These are phyloP conservation scores for Kuschelorhynchus macadamiae DNA, from an alignment of 2,888 invertebrate genomes.

Conservation along the genomic window DNA sequence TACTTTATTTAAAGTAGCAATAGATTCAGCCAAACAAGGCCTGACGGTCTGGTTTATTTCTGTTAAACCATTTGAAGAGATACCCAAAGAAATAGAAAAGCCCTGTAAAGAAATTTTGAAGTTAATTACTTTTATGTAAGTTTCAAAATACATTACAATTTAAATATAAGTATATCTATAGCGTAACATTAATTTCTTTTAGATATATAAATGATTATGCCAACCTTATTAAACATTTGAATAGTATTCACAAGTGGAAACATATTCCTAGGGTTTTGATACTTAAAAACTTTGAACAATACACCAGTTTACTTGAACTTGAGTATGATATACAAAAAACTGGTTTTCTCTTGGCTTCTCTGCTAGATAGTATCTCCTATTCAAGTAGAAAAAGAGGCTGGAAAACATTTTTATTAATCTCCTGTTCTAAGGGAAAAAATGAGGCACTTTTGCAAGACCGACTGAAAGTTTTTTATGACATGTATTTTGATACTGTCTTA, in stretches of 20 bases:
- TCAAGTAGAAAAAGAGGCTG: constrained; percentile 54
- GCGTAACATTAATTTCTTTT: too few relatives aligned
- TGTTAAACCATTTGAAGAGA: constrained; percentile 58
- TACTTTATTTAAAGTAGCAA: constrained; percentile 57
- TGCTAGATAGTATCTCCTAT: constrained; percentile 60
- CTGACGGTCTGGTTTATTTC: constrained; percentile 64
- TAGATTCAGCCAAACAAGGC: constrained; percentile 63
- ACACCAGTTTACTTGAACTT: constrained; percentile 53
- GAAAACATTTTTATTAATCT: constrained; percentile 46
- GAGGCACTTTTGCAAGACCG: constrained; percentile 37
- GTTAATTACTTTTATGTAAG: constrained; percentile 65
- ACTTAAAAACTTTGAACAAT: constrained; percentile 60
- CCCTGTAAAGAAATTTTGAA: constrained; percentile 62
- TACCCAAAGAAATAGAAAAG: constrained; percentile 60
- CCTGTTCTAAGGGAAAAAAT: constrained; percentile 28
- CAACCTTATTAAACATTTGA: constrained; percentile 62
- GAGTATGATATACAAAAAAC: constrained; percentile 53
- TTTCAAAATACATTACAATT: too few relatives aligned
- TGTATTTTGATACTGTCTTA: constrained; percentile 58
- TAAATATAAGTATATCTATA: too few relatives aligned
- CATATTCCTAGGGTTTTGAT: constrained; percentile 62
- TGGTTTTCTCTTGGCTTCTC: constrained; percentile 58
- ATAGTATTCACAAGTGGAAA: constrained; percentile 62
- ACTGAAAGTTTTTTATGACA: constrained; percentile 57
- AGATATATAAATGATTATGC: constrained; percentile 63